Evolutionary conservation across 2,797 vertebrate genomes (phyloP).

Genomic region (Okamejei kenojei): DNA sequence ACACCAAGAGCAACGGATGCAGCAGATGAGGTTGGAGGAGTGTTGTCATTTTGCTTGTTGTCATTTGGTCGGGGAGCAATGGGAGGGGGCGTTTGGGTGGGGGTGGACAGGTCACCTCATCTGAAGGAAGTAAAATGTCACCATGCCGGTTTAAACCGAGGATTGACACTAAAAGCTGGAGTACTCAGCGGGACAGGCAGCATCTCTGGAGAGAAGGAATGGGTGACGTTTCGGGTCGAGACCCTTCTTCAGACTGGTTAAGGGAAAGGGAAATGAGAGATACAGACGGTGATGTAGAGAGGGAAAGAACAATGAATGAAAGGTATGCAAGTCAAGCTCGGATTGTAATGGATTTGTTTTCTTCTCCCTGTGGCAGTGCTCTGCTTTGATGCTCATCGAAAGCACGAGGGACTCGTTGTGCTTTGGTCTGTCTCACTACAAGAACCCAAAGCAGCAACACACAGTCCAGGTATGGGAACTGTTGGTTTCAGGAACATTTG

Average conservation of each 20-base stretch:
- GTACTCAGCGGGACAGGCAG: too few species aligned
- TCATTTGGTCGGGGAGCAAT: background rate
- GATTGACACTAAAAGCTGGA: too few species aligned
- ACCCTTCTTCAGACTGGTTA: too few species aligned
- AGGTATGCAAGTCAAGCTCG: background rate
- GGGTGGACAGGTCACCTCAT: too few species aligned
- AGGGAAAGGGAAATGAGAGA: too few species aligned
- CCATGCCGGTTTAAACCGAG: too few species aligned
- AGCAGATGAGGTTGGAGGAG: too few species aligned
- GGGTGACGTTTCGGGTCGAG: too few species aligned
- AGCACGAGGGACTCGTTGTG: slow-evolving; percentile 84
- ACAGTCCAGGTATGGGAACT: slow-evolving; percentile 74
- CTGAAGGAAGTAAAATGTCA: background rate
- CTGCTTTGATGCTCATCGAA: slow-evolving; percentile 88
- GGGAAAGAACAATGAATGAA: too few species aligned
- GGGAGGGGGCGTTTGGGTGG: background rate
- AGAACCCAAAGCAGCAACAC: slow-evolving; percentile 85
- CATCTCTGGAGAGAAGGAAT: too few species aligned
- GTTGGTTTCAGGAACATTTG: background rate
- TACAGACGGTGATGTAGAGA: too few species aligned
- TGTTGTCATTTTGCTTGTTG: background rate
- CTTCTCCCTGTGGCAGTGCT: slow-evolving; percentile 64
- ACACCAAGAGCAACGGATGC: too few species aligned
- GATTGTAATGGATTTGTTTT: background rate
- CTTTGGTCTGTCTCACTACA: slow-evolving; percentile 92